Base-by-base conservation (phyloP, 2,888 invertebrate genomes). In the Nemurella pictetii region DNA sequence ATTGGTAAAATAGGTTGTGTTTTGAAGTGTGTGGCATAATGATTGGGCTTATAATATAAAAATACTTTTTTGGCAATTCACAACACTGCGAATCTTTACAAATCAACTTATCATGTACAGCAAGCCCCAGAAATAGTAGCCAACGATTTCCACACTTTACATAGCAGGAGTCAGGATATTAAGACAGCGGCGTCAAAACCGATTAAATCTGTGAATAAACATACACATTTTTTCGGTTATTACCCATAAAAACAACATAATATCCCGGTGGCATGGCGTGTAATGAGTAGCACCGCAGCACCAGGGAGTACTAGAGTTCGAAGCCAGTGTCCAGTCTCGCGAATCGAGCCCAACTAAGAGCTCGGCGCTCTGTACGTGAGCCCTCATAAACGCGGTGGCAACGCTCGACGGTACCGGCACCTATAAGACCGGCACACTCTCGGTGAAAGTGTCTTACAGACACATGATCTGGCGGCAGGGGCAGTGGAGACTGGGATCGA, bases 361-460 rank as follows among this genome's bases (percentile, higher is more conserved):
- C 5, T 55, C 55, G 20, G 9, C 20, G 55, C 3, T 20, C 55
- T 12, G 55, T 55, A 55, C 55, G 55, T 55, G 55, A 7, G 9
- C 55, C 55, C 55, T 55, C 55, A 75, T 75, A 75, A 75, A 26
- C 9, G 27, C 75, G n/a, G 75, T n/a, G 7, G 29, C 27, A 9
- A 32, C 75, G 26, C 30, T 26, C 28, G 28, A 25, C 74, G 29
- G 29, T n/a, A 29, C 27, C 25, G 74, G 83, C 25, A 55, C 55
- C 82, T 26, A 27, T 29, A 28, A 29, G 28, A 29, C 27, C 25
- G 74, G 83, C 25, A 55, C 55, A 55, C 78, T 35, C 75, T 26
- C 77, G 77, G 84, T 35, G 32, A 36, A 77, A 72, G 77, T 72
- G 80, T 55, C 55, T 55, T 55, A 7, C n/a, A 55, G 9, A 55